phyloP scores from a whole-genome alignment of 2,113 vertebrate genomes.

The Guaruba guarouba region DNA sequence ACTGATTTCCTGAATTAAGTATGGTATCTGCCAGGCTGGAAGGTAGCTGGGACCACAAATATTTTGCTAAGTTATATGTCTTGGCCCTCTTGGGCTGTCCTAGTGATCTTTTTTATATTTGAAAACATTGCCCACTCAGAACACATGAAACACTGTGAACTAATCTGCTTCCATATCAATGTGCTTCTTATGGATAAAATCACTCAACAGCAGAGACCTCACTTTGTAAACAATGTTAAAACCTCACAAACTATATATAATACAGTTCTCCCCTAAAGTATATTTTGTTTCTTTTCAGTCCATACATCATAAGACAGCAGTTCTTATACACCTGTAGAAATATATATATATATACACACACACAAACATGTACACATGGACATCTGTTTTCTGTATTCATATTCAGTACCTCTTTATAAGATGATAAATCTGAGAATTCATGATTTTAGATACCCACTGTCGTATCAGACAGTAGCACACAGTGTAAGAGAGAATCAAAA shows the following conservation, averaged over 20 bases:
- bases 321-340: background rate
- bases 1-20: background rate
- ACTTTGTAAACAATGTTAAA: background rate
- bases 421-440: background rate
- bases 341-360: too few species aligned
- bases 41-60: background rate
- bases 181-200: background rate
- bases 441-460: background rate
- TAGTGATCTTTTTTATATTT: background rate
- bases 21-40: background rate
- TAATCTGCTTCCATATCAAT: background rate
- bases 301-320: background rate
- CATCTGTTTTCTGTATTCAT: background rate
- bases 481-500: background rate
- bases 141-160: background rate
- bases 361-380: accelerated
- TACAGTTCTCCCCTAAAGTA: background rate
- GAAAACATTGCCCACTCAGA: background rate
- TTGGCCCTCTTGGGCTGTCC: background rate
- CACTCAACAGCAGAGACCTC: background rate
- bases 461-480: background rate
- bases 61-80: background rate
- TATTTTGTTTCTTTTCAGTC: background rate
- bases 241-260: background rate
- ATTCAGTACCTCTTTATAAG: background rate